phyloP scores from a whole-genome alignment of 2,797 vertebrate species.

The Enteromius treurensis region DNA sequence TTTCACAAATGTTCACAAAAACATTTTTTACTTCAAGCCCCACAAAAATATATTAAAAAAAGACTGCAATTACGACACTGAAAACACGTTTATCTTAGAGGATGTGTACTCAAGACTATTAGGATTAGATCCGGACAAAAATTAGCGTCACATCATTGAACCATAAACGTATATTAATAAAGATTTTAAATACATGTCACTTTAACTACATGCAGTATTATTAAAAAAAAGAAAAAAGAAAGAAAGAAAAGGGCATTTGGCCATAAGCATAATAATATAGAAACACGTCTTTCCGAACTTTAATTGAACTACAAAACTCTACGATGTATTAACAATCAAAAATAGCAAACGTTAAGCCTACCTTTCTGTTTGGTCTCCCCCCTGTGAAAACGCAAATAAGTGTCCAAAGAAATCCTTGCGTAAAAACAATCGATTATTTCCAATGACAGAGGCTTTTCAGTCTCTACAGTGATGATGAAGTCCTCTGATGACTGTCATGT shows the following conservation, averaged over 20 bases:
- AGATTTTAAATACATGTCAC: neutral
- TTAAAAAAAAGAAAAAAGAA: neutral
- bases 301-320: conserved; percentile 8
- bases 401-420: conserved; percentile 64
- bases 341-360: conserved; percentile 66
- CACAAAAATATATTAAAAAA: neutral
- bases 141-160: neutral
- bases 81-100: neutral
- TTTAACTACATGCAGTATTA: neutral
- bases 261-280: neutral
- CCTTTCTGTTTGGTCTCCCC: conserved; percentile 75
- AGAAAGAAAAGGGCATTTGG: too few relatives aligned
- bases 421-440: conserved; percentile 40
- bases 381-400: conserved; percentile 64
- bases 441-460: conserved; percentile 62
- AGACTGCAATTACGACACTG: too few relatives aligned
- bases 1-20: neutral
- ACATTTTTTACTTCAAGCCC: neutral
- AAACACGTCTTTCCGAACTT: neutral
- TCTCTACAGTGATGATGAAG: conserved; percentile 20
- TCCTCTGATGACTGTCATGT: conserved; percentile 61
- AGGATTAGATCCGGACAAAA: neutral
- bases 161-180: neutral
- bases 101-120: neutral
- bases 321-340: neutral